phyloP scores from a whole-genome alignment of 2,797 vertebrate genomes.

The Adelosebastes latens region DNA sequence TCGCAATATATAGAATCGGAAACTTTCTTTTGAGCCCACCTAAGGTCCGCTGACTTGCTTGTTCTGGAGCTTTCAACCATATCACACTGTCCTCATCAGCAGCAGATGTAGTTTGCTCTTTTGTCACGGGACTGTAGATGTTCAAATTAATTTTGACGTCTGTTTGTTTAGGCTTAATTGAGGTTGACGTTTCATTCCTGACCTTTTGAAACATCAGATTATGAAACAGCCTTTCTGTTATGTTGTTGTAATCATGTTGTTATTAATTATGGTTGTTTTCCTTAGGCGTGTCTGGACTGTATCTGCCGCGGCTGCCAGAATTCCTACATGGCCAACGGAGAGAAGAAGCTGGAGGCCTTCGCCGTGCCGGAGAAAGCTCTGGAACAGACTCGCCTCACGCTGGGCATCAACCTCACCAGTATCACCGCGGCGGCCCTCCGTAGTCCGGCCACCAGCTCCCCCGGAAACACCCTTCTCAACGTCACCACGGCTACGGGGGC shows the following conservation, averaged over 20 bases:
- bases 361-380: conserved; percentile 99
- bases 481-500: conserved; percentile 85
- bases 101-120: not conserved
- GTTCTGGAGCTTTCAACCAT: not conserved
- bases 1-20: no score
- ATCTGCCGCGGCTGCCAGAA: conserved; percentile 99
- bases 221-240: not conserved
- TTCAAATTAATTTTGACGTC: not conserved
- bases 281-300: conserved; percentile 95
- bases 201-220: not conserved
- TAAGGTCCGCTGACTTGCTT: not conserved
- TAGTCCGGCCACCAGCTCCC: conserved; percentile 92
- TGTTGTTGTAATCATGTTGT: not conserved
- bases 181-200: not conserved
- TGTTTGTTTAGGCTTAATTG: no score
- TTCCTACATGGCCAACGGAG: conserved; percentile 99
- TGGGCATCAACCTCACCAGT: conserved; percentile 99
- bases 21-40: no score
- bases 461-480: conserved; percentile 88
- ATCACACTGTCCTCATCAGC: not conserved
- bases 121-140: not conserved
- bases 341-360: conserved; percentile 99
- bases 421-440: conserved; percentile 83
- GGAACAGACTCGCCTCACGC: conserved; percentile 98
- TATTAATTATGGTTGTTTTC: not conserved